Evolutionary conservation across 2,113 vertebrate genomes (phyloP).

Genomic region (Pseudorhombus dupliciocellatus): DNA sequence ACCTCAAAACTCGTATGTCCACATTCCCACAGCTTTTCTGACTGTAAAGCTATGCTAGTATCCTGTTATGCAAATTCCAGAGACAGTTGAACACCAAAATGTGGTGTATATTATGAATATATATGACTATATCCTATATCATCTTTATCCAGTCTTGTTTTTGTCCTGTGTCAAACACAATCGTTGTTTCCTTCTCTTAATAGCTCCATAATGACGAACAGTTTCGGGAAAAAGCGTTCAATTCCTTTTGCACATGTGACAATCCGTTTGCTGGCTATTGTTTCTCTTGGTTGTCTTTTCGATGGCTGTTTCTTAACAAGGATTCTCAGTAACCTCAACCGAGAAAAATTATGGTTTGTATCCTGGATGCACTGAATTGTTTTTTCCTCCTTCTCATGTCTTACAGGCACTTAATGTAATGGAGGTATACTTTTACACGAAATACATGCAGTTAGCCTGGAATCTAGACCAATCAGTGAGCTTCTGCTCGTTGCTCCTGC

Average conservation of each 20-base stretch:
- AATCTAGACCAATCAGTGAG: not conserved
- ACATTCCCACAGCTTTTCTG: conserved; percentile 53
- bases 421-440: conserved; percentile 43
- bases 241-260: conserved; percentile 69
- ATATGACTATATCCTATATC: conserved; percentile 64
- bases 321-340: conserved; percentile 50
- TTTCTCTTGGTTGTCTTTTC: conserved; percentile 5
- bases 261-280: conserved; percentile 57
- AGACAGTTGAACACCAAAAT: conserved; percentile 60
- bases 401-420: conserved; percentile 64
- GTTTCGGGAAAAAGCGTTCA: conserved; percentile 20
- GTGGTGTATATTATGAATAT: conserved; percentile 68
- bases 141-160: conserved; percentile 45
- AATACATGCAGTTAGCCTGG: conserved; percentile 24
- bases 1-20: conserved; percentile 31
- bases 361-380: conserved; percentile 69
- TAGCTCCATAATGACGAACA: conserved; percentile 24
- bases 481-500: not conserved
- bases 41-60: conserved; percentile 33
- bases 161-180: conserved; percentile 27
- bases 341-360: conserved; percentile 23
- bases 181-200: conserved; percentile 38
- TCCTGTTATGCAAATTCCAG: conserved; percentile 67
- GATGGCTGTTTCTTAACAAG: conserved; percentile 34
- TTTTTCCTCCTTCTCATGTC: conserved; percentile 28